Evolutionary conservation across 2,797 vertebrate species (phyloP).

Genomic region (Coilia nasus): DNA sequence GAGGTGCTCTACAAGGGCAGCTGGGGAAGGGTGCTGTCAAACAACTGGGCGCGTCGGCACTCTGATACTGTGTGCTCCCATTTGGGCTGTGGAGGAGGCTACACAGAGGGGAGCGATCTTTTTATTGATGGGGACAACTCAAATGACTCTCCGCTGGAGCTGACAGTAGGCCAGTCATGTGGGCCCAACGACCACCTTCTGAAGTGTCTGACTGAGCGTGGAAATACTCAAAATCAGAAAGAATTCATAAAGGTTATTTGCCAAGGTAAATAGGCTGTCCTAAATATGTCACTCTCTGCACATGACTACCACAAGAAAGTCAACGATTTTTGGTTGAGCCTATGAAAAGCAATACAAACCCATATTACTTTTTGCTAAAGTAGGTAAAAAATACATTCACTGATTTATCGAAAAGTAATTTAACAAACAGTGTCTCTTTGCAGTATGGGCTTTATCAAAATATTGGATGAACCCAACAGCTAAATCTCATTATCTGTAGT

Average conservation of each 20-base stretch:
- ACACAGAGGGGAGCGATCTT: rapidly evolving
- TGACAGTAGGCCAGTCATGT: neutral
- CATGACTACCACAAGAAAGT: neutral
- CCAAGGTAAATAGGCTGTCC: conserved; percentile 1
- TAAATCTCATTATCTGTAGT: too few species aligned
- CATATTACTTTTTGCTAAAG: too few species aligned
- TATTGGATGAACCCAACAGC: too few species aligned
- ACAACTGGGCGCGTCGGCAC: rapidly evolving
- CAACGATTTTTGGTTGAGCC: too few species aligned
- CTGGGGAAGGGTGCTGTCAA: neutral
- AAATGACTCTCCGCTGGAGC: too few species aligned
- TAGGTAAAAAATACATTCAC: too few species aligned
- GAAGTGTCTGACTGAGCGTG: neutral
- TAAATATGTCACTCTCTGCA: neutral
- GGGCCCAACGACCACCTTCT: neutral
- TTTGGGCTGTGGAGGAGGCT: neutral
- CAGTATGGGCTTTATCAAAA: too few species aligned
- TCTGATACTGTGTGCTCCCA: conserved; percentile 42
- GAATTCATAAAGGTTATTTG: neutral
- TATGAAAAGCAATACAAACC: too few species aligned
- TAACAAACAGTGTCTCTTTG: too few species aligned
- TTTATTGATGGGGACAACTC: conserved; percentile 26
- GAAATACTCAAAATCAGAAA: rapidly evolving
- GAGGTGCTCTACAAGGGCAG: conserved; percentile 32
- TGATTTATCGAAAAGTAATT: too few species aligned